These are phyloP conservation scores for Temnothorax nylanderi DNA, from an alignment of 1,140 invertebrate species.

Conservation along the genomic window DNA sequence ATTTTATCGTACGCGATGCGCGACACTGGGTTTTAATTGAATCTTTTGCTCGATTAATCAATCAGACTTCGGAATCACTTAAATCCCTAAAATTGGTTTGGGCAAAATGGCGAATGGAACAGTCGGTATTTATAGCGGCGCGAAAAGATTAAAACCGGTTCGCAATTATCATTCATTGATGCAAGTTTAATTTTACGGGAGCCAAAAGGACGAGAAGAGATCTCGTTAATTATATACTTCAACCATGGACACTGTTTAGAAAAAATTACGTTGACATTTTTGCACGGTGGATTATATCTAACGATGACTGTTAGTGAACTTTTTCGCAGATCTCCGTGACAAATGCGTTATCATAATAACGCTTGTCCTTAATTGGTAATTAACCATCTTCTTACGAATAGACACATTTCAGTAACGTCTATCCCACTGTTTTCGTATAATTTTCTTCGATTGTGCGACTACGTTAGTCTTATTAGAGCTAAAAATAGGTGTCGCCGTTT, in stretches of 20 bases:
- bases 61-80: slow-evolving; percentile 14
- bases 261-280: background rate
- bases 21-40: slow-evolving; percentile 54
- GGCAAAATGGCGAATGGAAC: slow-evolving; percentile 27
- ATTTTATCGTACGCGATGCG: background rate
- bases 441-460: slow-evolving; percentile 9
- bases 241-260: background rate
- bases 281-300: background rate
- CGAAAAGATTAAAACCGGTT: slow-evolving; percentile 21
- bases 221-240: background rate
- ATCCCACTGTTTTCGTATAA: slow-evolving; percentile 47
- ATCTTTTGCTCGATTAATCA: slow-evolving; percentile 54
- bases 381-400: slow-evolving; percentile 27
- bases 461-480: slow-evolving; percentile 32
- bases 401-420: slow-evolving; percentile 41
- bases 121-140: background rate
- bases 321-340: background rate
- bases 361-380: slow-evolving; percentile 57
- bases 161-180: slow-evolving; percentile 15
- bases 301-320: background rate
- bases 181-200: background rate
- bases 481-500: slow-evolving; percentile 53
- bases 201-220: background rate
- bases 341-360: slow-evolving; percentile 10
- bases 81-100: slow-evolving; percentile 47